Percentiles rank a stretch among this genome's conserved stretches.
phyloP scores from a whole-genome alignment of 2,888 invertebrate genomes.

The Stegophylla sp. region DNA sequence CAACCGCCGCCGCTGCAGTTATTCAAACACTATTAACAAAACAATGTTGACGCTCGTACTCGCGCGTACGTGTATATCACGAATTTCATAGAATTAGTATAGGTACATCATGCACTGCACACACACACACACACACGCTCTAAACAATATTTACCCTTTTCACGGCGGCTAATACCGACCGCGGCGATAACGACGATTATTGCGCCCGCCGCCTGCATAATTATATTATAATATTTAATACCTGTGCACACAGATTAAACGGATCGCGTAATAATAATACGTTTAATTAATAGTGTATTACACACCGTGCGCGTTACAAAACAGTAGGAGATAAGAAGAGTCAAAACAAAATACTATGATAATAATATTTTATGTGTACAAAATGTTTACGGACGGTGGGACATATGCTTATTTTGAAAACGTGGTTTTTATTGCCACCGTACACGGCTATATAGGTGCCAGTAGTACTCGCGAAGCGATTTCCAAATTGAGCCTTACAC shows the following conservation, averaged over 20 bases:
- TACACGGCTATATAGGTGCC: too few species aligned
- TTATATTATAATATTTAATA: neutral
- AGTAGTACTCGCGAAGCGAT: too few species aligned
- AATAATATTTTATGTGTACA: too few species aligned
- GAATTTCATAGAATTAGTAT: constrained; percentile 27
- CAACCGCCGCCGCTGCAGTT: neutral
- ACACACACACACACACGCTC: neutral
- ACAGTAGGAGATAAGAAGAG: neutral
- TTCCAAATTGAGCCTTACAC: too few species aligned
- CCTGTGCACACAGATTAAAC: neutral
- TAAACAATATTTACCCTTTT: constrained; percentile 25
- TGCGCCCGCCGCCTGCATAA: neutral
- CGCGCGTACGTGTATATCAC: neutral
- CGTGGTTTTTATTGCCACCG: too few species aligned
- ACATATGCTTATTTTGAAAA: too few species aligned
- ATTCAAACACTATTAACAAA: constrained; percentile 35
- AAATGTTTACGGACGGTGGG: too few species aligned
- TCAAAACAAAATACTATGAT: neutral
- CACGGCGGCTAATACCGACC: neutral
- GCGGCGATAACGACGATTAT: constrained; percentile 1
- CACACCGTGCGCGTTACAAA: neutral
- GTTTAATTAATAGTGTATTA: constrained; percentile 16
- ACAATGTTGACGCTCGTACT: neutral
- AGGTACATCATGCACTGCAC: neutral
- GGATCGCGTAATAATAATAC: neutral